Evolutionary conservation across 2,888 invertebrate species (phyloP), one percentile per base, ranked within the genome.

Genomic region (Linnaemya tessellans): DNA sequence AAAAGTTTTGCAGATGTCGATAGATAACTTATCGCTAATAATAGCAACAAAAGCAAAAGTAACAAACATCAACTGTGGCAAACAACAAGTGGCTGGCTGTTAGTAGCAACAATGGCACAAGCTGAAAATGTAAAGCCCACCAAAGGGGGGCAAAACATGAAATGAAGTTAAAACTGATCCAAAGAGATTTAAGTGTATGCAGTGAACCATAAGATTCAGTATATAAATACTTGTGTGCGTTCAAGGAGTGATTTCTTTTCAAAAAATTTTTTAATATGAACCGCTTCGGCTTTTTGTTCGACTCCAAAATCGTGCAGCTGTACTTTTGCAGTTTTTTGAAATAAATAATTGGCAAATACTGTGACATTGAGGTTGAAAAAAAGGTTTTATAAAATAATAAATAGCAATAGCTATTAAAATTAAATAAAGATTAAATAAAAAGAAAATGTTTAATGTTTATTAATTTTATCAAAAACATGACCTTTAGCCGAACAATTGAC

Each of bases 1-100:
- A 58, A 71, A 79, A 71, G 30, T 68, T 84, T 73, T 71, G 73
- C 77, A 77, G 71, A 80, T 84, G 71, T 84, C 80, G 74, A 84
- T 75, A 84, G 84, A 84, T 80, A 84, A 78, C 73, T 49, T 68
- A 68, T 68, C 74, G 68, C 30, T 38, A n/a, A 13, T 41, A 75
- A 30, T 43, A 62, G 20, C 15, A 77, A 54, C 10, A 70, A 20
- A 51, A 51, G 38, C 54, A 68, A 18, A 58, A 65, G 54, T 22
- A 71, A 43, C 75, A 54, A 80, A 58, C 56, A 54, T 43, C 54
- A 43, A 79, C 49, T 79, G 35, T 54, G 43, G 70, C 80, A 71
- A n/a, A 68, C 62, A 71, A 73, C 80, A 73, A 81, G 51, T 65
- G 43, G 62, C 60, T 65, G 43, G 62, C 60, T 77, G 75, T 54